Conservation (phyloP, 2,113 vertebrate species). For the Neogale vison region DNA sequence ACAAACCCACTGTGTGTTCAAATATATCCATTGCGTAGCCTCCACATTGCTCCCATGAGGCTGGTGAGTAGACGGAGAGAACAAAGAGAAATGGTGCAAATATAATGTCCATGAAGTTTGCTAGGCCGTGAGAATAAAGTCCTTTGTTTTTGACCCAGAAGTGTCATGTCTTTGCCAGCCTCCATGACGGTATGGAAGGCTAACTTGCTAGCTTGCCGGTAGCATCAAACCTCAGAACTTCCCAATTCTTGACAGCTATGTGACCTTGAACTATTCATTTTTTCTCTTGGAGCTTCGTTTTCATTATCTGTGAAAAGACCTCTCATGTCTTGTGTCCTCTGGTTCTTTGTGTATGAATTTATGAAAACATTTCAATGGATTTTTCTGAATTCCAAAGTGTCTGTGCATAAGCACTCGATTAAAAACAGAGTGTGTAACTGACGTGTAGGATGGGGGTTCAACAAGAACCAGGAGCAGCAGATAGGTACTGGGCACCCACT, state of each 20-base stretch:
- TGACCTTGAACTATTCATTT: background rate
- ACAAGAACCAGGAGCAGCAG: background rate
- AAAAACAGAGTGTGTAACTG: background rate
- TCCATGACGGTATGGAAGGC: background rate
- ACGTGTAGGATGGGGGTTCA: background rate
- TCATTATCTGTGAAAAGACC: background rate
- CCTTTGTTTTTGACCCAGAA: background rate
- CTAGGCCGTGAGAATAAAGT: background rate
- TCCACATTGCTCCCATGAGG: background rate
- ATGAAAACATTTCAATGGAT: background rate
- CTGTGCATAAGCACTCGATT: background rate
- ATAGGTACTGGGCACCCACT: background rate
- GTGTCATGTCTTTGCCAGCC: background rate
- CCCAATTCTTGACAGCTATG: background rate
- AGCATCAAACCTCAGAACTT: background rate
- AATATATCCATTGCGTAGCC: accelerated
- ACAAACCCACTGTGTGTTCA: background rate
- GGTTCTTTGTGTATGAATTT: background rate
- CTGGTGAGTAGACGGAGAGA: background rate
- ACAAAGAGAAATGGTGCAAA: background rate
- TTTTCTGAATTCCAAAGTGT: background rate
- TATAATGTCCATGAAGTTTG: background rate
- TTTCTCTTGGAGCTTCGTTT: background rate
- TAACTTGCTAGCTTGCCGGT: background rate
- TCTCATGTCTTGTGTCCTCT: background rate